phyloP scores from a whole-genome alignment of 2,113 vertebrate species.

The Axis porcinus region DNA sequence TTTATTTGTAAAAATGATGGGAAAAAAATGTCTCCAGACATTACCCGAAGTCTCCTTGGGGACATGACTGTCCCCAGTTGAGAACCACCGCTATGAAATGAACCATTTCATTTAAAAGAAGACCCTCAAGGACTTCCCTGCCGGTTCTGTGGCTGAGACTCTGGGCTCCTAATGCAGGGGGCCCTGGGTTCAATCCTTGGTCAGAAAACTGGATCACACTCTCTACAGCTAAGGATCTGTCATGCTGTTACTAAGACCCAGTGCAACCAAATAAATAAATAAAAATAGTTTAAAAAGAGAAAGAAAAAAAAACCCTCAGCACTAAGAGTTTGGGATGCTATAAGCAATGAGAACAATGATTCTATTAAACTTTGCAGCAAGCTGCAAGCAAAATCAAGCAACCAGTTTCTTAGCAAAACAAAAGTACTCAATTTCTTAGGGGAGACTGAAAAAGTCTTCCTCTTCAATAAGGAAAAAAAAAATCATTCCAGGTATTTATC shows the following conservation, averaged over 20 bases:
- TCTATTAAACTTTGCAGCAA: background rate
- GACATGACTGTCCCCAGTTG: fast-evolving
- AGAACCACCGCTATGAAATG: background rate
- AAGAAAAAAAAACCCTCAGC: background rate
- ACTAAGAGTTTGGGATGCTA: background rate
- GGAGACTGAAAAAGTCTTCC: background rate
- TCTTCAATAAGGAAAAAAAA: background rate
- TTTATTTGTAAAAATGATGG: background rate
- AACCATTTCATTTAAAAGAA: background rate
- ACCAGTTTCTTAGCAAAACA: background rate
- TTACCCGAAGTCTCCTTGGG: background rate
- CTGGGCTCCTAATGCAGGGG: background rate
- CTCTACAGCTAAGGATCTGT: background rate
- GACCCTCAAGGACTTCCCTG: background rate
- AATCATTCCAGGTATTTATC: background rate
- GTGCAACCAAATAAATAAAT: background rate
- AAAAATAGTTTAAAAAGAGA: background rate
- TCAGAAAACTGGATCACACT: background rate
- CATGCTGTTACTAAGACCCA: background rate
- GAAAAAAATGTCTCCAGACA: background rate
- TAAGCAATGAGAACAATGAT: background rate
- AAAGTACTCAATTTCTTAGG: background rate
- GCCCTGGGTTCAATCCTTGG: background rate
- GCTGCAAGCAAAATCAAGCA: background rate
- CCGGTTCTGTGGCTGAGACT: fast-evolving